phyloP scores from a whole-genome alignment of 2,113 vertebrate genomes.

The Butorides virescens region DNA sequence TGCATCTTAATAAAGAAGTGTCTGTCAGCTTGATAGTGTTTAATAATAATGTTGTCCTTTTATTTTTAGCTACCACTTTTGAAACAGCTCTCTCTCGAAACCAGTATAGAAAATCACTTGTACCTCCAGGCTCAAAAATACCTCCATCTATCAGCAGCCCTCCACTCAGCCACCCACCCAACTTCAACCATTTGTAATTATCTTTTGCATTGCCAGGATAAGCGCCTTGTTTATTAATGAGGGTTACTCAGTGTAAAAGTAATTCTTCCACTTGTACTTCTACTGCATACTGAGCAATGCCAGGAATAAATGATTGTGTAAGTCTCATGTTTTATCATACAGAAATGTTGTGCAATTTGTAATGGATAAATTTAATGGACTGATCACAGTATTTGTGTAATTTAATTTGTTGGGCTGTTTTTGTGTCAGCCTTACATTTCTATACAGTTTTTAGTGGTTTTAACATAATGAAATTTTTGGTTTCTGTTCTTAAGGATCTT shows the following conservation, averaged over 20 bases:
- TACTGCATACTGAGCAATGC: background rate
- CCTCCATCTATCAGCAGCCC: background rate
- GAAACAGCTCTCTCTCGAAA: background rate
- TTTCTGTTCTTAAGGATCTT: background rate
- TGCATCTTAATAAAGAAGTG: background rate
- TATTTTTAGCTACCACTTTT: background rate
- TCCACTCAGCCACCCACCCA: background rate
- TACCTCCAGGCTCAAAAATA: background rate
- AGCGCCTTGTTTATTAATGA: background rate
- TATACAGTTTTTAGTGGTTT: background rate
- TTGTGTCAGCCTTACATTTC: background rate
- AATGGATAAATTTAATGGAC: background rate
- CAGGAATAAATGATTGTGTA: background rate
- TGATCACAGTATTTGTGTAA: background rate
- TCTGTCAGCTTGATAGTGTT: conserved; percentile 3
- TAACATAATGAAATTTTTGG: background rate
- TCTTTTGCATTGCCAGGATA: background rate
- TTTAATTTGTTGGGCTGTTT: background rate
- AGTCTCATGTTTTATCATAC: background rate
- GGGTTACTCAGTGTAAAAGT: background rate
- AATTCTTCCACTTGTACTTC: background rate
- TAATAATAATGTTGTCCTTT: background rate
- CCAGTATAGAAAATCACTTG: background rate
- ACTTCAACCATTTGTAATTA: background rate
- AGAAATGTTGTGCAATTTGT: background rate